Conservation (phyloP, 2,113 vertebrate genomes). For the Xyrauchen texanus region DNA sequence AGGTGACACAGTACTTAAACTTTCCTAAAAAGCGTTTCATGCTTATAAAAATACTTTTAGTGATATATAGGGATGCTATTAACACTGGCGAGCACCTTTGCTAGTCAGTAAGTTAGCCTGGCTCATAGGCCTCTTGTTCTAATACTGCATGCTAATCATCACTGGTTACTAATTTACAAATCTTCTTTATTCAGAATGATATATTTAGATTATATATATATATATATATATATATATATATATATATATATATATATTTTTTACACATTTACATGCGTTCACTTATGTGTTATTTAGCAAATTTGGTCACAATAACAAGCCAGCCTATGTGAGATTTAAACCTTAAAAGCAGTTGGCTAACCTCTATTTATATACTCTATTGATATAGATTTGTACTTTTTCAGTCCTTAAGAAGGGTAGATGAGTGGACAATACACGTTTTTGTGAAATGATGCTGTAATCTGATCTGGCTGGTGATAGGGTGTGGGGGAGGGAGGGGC, state of each 20-base stretch:
- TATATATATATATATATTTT: no score
- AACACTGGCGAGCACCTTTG: background rate
- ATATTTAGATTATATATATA: no score
- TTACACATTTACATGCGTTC: no score
- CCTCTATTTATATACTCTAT: background rate
- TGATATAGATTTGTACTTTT: background rate
- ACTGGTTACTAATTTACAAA: background rate
- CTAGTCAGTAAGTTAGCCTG: background rate
- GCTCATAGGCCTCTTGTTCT: conserved; percentile 1
- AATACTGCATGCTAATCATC: background rate
- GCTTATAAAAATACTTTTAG: background rate
- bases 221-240: background rate
- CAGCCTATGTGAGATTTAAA: background rate
- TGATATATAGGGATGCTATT: background rate
- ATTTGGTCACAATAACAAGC: background rate
- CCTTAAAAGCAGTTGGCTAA: background rate
- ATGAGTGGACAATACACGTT: conserved; percentile 57
- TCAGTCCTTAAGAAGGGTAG: conserved; percentile 42
- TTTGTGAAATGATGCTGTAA: conserved; percentile 60
- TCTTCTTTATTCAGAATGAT: background rate
- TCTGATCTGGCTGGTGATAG: conserved; percentile 49
- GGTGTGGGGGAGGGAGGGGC: conserved; percentile 58
- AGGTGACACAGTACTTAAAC: background rate
- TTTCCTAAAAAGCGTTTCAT: background rate
- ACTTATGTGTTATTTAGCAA: background rate